A percentile compares a stretch with the other conserved stretches of the same genome.
Evolutionary conservation across 2,113 vertebrate genomes (phyloP).

Genomic region (Nothobranchius kuhntae): DNA sequence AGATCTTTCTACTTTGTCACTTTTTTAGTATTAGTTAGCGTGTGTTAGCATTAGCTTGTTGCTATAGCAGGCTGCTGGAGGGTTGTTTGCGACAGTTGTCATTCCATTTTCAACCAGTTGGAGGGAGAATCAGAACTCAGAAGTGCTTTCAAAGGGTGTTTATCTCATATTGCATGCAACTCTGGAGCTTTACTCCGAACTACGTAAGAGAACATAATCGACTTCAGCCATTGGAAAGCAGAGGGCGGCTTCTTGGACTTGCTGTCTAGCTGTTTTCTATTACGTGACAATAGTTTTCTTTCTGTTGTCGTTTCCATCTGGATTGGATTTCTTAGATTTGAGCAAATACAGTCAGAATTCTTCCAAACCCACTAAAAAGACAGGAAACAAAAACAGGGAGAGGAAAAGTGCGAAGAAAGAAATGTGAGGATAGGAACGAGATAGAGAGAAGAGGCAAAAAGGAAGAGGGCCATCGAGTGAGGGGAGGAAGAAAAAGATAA

Average conservation of each 20-base stretch:
- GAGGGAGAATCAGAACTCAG: too few species aligned
- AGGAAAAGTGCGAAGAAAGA: slow-evolving; percentile 6
- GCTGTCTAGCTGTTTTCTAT: slow-evolving; percentile 74
- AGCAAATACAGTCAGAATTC: slow-evolving; percentile 50
- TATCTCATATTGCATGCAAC: slow-evolving; percentile 18
- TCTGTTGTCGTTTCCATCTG: slow-evolving; percentile 24
- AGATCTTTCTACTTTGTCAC: too few species aligned
- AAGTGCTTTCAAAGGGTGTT: not conserved
- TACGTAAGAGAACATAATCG: slow-evolving; percentile 24
- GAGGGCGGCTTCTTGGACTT: slow-evolving; percentile 44
- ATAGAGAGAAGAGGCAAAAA: slow-evolving; percentile 36
- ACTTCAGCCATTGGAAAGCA: slow-evolving; percentile 42
- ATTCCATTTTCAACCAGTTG: too few species aligned
- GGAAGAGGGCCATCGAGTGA: slow-evolving; percentile 26
- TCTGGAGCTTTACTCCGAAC: slow-evolving; percentile 19
- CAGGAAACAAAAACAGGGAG: slow-evolving; percentile 17
- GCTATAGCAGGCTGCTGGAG: too few species aligned
- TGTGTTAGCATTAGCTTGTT: too few species aligned
- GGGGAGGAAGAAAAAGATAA: slow-evolving; percentile 28
- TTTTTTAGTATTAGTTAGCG: too few species aligned
- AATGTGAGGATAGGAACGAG: slow-evolving; percentile 1
- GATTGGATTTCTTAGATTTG: slow-evolving; percentile 45
- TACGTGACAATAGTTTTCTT: slow-evolving; percentile 53
- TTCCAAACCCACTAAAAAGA: slow-evolving; percentile 34
- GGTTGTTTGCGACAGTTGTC: too few species aligned